A percentile compares a stretch with the other conserved stretches of the same genome.
Conservation (phyloP, 2,888 invertebrate species). For the Amaurobius ferox region DNA sequence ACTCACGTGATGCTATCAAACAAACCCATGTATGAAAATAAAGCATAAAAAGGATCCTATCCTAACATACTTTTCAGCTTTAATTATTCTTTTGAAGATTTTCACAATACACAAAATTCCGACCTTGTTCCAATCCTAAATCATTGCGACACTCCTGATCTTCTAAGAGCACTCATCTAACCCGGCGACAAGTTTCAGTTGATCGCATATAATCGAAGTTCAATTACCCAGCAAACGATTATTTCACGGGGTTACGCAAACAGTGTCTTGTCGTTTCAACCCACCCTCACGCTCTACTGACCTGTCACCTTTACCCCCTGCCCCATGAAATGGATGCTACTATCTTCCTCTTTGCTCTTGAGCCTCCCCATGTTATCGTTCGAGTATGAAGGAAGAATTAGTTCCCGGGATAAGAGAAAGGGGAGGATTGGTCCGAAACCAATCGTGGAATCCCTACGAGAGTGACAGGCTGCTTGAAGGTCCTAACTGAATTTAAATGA, state of each 20-base stretch:
- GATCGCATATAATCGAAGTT: constrained; percentile 54
- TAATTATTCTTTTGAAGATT: too few species aligned
- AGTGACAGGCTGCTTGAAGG: too few species aligned
- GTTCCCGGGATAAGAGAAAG: background rate
- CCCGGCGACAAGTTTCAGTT: background rate
- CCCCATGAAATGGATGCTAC: constrained; percentile 48
- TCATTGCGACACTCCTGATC: constrained; percentile 9
- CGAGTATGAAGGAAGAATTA: constrained; percentile 28
- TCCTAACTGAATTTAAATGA: too few species aligned
- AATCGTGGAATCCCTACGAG: too few species aligned
- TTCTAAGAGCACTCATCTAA: background rate
- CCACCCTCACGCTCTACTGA: constrained; percentile 41
- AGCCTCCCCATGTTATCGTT: background rate
- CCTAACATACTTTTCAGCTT: too few species aligned
- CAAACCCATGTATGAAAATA: too few species aligned
- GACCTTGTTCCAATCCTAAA: too few species aligned
- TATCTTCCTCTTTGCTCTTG: constrained; percentile 36
- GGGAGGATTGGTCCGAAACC: background rate
- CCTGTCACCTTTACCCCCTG: constrained; percentile 64
- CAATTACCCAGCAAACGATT: constrained; percentile 70
- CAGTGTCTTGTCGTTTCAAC: constrained; percentile 4
- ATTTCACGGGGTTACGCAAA: constrained; percentile 9
- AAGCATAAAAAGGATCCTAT: too few species aligned
- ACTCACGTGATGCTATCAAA: too few species aligned
- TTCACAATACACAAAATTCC: too few species aligned